Percentiles rank a stretch among this genome's conserved stretches.
Conservation (phyloP, 2,113 vertebrate species). For the Hydrochoerus hydrochaeris region DNA sequence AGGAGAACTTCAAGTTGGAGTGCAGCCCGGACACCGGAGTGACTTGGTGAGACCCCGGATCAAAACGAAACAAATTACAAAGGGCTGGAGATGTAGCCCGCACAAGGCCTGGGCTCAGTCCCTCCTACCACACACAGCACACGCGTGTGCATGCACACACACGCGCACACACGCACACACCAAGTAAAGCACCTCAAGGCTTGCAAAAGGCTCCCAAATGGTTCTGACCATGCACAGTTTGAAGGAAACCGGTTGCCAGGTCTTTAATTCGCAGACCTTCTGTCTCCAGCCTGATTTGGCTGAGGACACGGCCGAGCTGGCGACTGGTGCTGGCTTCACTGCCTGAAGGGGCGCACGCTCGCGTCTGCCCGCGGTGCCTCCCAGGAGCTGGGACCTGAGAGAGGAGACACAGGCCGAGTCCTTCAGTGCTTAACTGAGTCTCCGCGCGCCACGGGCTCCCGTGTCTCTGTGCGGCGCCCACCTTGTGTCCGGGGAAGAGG, state of each 20-base stretch:
- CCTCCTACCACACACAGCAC: not conserved
- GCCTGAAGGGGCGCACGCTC: not conserved
- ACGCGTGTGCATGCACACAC: not conserved
- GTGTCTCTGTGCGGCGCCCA: not conserved
- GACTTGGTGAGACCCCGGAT: not conserved
- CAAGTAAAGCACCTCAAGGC: not conserved
- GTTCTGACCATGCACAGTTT: not conserved
- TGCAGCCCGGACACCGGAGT: not conserved
- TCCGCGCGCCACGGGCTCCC: not conserved
- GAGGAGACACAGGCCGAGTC: not conserved
- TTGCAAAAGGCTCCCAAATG: not conserved
- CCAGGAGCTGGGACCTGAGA: not conserved
- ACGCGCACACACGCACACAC: not conserved
- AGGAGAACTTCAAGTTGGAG: not conserved
- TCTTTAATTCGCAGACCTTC: not conserved
- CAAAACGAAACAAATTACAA: not conserved
- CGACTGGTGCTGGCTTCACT: not conserved
- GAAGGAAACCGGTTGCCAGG: not conserved
- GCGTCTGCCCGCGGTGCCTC: not conserved
- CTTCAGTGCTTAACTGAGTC: not conserved
- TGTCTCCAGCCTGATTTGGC: not conserved
- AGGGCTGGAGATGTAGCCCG: not conserved
- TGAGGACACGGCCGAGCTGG: not conserved
- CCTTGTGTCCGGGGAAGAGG: not conserved
- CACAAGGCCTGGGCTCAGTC: not conserved